A percentile compares a stretch with the other conserved stretches of the same genome.
These are phyloP conservation scores for Anguilla pacifica DNA, from an alignment of 2,797 vertebrate genomes.

Conservation along the genomic window DNA sequence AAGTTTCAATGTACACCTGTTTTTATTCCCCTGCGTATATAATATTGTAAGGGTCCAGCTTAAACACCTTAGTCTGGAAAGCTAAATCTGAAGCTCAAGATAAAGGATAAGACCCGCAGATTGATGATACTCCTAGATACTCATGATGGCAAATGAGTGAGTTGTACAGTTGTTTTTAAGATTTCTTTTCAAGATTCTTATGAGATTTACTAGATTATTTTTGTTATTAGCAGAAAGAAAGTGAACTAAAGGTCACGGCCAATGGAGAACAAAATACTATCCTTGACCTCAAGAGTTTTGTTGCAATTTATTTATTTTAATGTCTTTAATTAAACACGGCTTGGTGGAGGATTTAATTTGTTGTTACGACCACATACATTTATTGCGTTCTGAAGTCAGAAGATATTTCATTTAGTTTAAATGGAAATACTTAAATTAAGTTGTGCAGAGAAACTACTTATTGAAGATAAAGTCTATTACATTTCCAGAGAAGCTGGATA, in stretches of 20 bases:
- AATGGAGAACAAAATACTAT: not conserved
- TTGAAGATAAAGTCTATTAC: not conserved
- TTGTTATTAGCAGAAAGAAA: not conserved
- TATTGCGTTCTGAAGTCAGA: not conserved
- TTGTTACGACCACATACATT: not conserved
- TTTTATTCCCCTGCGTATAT: not conserved
- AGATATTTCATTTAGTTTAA: not conserved
- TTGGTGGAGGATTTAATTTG: not conserved
- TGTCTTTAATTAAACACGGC: not conserved
- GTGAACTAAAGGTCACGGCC: not conserved
- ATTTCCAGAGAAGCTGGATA: not conserved
- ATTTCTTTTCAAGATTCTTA: not conserved
- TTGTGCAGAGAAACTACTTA: not conserved
- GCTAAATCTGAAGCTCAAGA: not conserved
- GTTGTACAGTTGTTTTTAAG: not conserved
- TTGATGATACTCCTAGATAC: not conserved
- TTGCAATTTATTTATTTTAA: not conserved
- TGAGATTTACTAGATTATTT: not conserved
- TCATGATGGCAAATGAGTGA: not conserved
- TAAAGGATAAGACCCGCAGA: not conserved
- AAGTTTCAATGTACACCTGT: not conserved
- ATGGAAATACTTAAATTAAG: not conserved
- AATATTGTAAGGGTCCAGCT: not conserved
- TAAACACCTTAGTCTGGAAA: not conserved
- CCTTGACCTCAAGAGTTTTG: not conserved